These are phyloP conservation scores for Mus spicilegus DNA, from an alignment of 2,113 vertebrate genomes.

Conservation along the genomic window DNA sequence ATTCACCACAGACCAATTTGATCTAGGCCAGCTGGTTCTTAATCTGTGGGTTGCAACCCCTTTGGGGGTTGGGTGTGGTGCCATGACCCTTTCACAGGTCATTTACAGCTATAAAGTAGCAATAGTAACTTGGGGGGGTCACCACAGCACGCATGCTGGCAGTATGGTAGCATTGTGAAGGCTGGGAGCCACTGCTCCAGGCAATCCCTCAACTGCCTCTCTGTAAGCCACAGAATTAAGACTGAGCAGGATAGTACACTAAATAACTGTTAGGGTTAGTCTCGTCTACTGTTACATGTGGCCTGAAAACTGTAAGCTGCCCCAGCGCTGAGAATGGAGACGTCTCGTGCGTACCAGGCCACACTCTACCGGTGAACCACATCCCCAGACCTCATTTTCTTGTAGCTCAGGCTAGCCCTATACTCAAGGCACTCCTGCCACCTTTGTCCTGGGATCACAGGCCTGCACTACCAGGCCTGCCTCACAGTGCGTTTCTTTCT, in stretches of 20 bases:
- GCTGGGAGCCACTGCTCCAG: not conserved
- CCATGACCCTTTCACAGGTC: not conserved
- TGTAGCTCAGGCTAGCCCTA: not conserved
- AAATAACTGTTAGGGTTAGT: slow-evolving; percentile 47
- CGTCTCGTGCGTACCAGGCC: not conserved
- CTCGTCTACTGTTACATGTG: slow-evolving; percentile 14
- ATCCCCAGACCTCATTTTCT: not conserved
- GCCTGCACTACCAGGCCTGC: not conserved
- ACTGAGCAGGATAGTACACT: not conserved
- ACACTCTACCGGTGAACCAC: not conserved
- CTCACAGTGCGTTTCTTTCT: not conserved
- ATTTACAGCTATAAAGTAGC: not conserved
- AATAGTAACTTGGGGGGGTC: not conserved
- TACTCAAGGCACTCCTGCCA: not conserved
- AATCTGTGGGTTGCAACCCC: not conserved
- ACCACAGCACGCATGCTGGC: not conserved
- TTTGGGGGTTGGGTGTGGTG: not conserved
- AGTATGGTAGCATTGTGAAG: not conserved
- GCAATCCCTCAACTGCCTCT: not conserved
- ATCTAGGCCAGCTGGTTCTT: not conserved
- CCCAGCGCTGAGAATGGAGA: not conserved
- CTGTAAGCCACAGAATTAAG: not conserved
- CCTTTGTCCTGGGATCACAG: not conserved
- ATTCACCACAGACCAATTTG: not conserved
- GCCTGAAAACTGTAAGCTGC: slow-evolving; percentile 14